Percentiles rank a stretch among this genome's conserved stretches.
Evolutionary conservation across 1,140 invertebrate species (phyloP).

Genomic region (Helicoverpa zea): DNA sequence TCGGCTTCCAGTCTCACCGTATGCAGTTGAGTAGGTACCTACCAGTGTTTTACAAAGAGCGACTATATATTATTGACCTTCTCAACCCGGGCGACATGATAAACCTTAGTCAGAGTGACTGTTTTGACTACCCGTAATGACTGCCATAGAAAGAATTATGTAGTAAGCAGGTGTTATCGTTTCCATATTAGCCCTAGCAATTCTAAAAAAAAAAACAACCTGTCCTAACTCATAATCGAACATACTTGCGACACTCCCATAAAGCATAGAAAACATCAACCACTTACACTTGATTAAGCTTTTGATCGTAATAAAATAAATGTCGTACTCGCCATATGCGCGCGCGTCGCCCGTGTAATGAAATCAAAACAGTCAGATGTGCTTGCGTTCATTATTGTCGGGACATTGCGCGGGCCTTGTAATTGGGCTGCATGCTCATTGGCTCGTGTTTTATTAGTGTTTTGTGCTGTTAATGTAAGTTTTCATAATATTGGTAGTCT

Average conservation of each 20-base stretch:
- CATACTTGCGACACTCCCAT: conserved; percentile 21
- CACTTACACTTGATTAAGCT: conserved; percentile 45
- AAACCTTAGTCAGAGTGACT: too few species aligned
- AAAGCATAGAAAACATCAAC: conserved; percentile 13
- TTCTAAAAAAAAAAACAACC: not conserved
- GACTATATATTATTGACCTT: too few species aligned
- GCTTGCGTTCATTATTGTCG: conserved; percentile 27
- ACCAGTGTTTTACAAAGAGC: too few species aligned
- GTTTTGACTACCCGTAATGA: too few species aligned
- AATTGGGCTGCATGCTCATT: conserved; percentile 13
- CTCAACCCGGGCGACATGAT: too few species aligned
- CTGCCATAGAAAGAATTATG: too few species aligned
- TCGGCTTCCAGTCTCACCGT: too few species aligned
- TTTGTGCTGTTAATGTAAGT: not conserved
- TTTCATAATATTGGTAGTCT: not conserved
- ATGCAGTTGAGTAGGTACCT: too few species aligned
- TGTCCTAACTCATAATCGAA: not conserved
- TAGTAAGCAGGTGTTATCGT: too few species aligned
- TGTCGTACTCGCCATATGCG: conserved; percentile 49
- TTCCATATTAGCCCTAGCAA: not conserved
- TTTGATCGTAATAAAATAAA: conserved; percentile 38
- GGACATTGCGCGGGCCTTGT: conserved; percentile 32
- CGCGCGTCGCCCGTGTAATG: conserved; percentile 50
- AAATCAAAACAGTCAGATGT: conserved; percentile 54
- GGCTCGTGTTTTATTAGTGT: not conserved